phyloP scores from a whole-genome alignment of 2,113 vertebrate genomes.

The Crotalus tigris region DNA sequence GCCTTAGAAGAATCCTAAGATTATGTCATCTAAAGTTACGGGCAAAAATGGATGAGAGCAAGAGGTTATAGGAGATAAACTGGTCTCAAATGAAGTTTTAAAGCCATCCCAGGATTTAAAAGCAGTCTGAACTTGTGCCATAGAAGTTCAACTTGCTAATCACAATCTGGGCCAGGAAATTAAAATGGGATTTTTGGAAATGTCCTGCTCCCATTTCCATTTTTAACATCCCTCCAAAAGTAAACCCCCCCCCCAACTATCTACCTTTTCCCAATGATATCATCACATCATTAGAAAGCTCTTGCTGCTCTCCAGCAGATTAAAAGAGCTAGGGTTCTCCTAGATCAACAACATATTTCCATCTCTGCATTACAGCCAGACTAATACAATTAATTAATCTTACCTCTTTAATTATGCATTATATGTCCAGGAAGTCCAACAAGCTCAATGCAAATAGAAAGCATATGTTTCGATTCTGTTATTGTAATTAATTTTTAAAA shows the following conservation, averaged over 20 bases:
- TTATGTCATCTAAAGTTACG: background rate
- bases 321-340: background rate
- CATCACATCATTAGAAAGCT: background rate
- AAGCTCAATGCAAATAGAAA: conserved; percentile 24
- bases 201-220: background rate
- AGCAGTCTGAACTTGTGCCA: background rate
- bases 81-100: background rate
- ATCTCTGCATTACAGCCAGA: background rate
- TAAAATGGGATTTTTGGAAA: background rate
- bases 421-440: conserved; percentile 28
- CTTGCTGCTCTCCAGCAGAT: background rate
- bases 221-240: background rate
- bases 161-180: background rate
- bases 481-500: background rate
- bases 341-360: conserved; percentile 15
- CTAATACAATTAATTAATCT: background rate
- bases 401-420: conserved; percentile 8
- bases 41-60: background rate
- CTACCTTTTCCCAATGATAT: background rate
- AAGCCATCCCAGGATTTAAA: background rate
- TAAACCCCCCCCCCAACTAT: background rate
- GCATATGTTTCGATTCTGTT: conserved; percentile 36
- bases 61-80: background rate
- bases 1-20: background rate
- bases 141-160: background rate